Evolutionary conservation across 2,113 vertebrate species (phyloP), one percentile per base, ranked within the genome.

Genomic region (Echinops telfairi): DNA sequence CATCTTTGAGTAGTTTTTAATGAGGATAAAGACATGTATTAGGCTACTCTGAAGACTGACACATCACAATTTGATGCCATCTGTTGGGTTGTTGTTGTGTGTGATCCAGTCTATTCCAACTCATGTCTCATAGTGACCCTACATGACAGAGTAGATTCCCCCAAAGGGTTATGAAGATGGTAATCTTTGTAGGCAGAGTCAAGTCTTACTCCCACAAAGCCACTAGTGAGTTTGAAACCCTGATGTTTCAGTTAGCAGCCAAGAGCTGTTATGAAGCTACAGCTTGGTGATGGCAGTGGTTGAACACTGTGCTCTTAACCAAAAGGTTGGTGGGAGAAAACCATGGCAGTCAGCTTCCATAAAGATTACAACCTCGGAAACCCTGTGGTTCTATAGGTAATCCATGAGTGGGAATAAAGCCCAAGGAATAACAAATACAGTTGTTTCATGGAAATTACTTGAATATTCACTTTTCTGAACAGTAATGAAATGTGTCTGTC

Each of bases 31-130:
- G 2, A 15, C 75, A 76, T 92, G 80, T 71, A 5, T 43, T 73
- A 36, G 40, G 2, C 47, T 81, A 77, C 38, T 79, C 68, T 83
- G 58, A 31, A 82, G 90, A 95, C 38, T 70, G 29, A 93, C n/a
- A 91, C 82, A 85, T 76, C 70, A 76, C 14, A 60, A 86, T 64
- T 53, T 82, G 47, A 93, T 88, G 75, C 7, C 57, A 88, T 80
- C 87, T 91, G 68, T n/a, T n/a, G 12, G 17, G 17, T 70, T 70
- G 29, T 16, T 15, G 12, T 15, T 70, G 68, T n/a, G 31, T 70
- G 12, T 25, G 12, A 14, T 68, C 64, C 17, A 68, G 27, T 68
- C 68, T 25, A 70, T n/a, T 3, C 12, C 47, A 14, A 53, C 47
- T 53, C 47, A 53, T 53, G 47, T 53, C 47, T 53, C 68, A 70